phyloP scores from a whole-genome alignment of 2,797 vertebrate genomes.

The Poecilia wingei region DNA sequence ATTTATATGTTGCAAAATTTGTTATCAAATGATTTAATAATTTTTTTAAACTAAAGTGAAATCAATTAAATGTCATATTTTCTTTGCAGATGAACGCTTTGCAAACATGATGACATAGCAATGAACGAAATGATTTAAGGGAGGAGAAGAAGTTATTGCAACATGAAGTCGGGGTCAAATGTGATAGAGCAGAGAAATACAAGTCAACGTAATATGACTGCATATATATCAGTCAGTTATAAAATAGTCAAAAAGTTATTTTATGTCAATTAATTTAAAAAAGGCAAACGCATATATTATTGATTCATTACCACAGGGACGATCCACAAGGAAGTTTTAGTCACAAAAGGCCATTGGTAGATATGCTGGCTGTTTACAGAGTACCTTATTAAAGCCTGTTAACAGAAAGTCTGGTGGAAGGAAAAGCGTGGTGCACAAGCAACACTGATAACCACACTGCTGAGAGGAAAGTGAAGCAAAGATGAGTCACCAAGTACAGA shows the following conservation, averaged over 20 bases:
- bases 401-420: not conserved
- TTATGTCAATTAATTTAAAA: not conserved
- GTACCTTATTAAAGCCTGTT: not conserved
- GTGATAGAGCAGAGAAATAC: not conserved
- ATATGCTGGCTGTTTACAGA: not conserved
- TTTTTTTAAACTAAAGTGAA: not conserved
- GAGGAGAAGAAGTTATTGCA: not conserved
- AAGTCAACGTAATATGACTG: not conserved
- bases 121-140: not conserved
- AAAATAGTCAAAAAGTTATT: not conserved
- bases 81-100: not conserved
- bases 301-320: not conserved
- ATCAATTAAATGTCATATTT: not conserved
- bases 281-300: not conserved
- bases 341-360: not conserved
- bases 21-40: too few species aligned
- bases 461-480: not conserved
- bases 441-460: not conserved
- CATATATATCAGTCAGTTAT: not conserved
- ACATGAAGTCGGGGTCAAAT: not conserved
- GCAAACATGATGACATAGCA: too few species aligned
- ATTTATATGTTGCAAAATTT: not conserved
- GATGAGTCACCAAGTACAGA: not conserved
- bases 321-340: not conserved
- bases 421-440: not conserved